Percentiles rank a stretch among this genome's conserved stretches.
Evolutionary conservation across 2,888 invertebrate genomes (phyloP).

Genomic region (Pristionchus japonicus): DNA sequence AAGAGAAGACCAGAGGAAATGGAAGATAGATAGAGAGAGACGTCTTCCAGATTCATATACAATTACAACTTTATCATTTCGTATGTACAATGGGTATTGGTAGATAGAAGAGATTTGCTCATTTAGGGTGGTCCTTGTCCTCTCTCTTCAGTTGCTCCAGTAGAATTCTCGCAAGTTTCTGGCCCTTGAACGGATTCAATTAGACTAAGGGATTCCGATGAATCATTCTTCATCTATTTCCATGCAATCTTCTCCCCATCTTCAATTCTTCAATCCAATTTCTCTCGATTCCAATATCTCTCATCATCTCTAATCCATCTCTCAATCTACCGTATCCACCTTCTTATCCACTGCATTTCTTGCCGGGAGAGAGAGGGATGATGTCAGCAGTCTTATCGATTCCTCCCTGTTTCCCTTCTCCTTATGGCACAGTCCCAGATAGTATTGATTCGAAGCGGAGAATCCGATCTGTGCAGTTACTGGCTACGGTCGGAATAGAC

Average conservation of each 20-base stretch:
- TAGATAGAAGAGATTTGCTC: neutral
- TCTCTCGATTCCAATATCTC: neutral
- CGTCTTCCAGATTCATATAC: conserved; percentile 1
- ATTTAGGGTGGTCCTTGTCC: conserved; percentile 12
- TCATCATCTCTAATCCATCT: neutral
- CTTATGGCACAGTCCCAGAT: conserved; percentile 48
- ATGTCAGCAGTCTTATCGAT: conserved; percentile 42
- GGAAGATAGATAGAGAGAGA: conserved; percentile 14
- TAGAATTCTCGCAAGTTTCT: neutral
- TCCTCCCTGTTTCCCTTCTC: conserved; percentile 47
- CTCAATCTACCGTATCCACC: conserved; percentile 35
- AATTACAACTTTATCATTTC: conserved; percentile 3
- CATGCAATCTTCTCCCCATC: neutral
- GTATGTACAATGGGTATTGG: neutral
- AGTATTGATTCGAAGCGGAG: conserved; percentile 53
- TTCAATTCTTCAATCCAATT: neutral
- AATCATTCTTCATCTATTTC: neutral
- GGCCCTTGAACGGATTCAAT: conserved; percentile 21
- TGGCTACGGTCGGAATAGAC: neutral
- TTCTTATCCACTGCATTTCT: conserved; percentile 54
- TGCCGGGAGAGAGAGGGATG: conserved; percentile 46
- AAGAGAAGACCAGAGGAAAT: conserved; percentile 5
- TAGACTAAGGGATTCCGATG: neutral
- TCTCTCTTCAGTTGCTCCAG: conserved; percentile 13
- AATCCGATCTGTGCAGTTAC: conserved; percentile 46